Evolutionary conservation across 2,113 vertebrate species (phyloP).

Genomic region (Odocoileus virginianus): DNA sequence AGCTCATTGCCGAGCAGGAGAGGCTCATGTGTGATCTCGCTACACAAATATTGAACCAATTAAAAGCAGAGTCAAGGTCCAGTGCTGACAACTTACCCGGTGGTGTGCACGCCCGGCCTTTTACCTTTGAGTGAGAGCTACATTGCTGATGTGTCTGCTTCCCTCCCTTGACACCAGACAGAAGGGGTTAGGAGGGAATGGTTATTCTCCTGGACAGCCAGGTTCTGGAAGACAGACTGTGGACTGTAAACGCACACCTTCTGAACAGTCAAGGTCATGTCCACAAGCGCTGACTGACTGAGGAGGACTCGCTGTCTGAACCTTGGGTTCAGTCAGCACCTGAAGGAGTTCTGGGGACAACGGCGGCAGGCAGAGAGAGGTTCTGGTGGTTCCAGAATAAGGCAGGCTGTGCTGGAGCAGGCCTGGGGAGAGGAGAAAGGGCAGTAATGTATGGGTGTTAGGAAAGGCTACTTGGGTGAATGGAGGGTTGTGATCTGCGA

Average conservation of each 20-base stretch:
- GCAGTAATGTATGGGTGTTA: not conserved
- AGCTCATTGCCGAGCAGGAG: not conserved
- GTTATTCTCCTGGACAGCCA: not conserved
- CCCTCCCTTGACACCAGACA: not conserved
- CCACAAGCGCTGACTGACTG: not conserved
- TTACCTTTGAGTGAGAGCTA: not conserved
- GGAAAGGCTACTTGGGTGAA: not conserved
- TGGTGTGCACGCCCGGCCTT: not conserved
- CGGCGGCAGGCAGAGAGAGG: not conserved
- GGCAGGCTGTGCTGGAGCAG: not conserved
- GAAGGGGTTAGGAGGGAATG: not conserved
- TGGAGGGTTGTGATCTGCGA: not conserved
- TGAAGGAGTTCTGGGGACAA: not conserved
- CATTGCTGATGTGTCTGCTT: not conserved
- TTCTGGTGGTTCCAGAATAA: not conserved
- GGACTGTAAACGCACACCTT: too few species aligned
- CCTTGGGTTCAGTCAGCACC: not conserved
- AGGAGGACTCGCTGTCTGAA: not conserved
- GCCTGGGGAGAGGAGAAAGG: not conserved
- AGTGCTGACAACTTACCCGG: not conserved
- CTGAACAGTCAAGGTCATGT: not conserved
- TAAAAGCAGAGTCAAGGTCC: conserved; percentile 8
- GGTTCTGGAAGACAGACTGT: not conserved
- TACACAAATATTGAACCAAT: conserved; percentile 37
- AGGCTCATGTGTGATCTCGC: conserved; percentile 41